phyloP scores from a whole-genome alignment of 2,113 vertebrate species.

The Mastomys natalensis region DNA sequence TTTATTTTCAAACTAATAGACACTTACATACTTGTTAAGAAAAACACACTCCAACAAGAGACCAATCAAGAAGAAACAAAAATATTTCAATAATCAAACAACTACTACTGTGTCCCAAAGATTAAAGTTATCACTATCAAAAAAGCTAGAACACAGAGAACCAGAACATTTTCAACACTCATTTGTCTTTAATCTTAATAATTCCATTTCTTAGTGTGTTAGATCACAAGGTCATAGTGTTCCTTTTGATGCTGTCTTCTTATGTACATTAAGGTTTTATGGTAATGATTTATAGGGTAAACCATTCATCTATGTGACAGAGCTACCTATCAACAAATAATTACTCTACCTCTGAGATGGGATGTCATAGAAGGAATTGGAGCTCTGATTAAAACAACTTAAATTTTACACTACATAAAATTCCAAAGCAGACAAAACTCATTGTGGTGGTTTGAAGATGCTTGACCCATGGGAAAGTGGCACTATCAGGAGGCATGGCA shows the following conservation, averaged over 20 bases:
- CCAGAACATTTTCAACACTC: background rate
- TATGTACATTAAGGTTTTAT: conserved; percentile 60
- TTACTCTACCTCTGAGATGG: conserved; percentile 60
- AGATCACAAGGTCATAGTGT: conserved; percentile 55
- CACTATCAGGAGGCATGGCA: too few relatives aligned
- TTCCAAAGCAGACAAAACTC: conserved; percentile 52
- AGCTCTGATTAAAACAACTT: conserved; percentile 56
- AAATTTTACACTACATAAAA: conserved; percentile 46
- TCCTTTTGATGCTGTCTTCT: conserved; percentile 59
- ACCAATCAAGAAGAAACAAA: conserved; percentile 11
- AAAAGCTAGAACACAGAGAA: conserved; percentile 52
- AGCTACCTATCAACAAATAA: conserved; percentile 66
- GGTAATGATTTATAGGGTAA: conserved; percentile 60
- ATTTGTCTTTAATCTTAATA: conserved; percentile 73
- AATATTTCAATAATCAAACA: conserved; percentile 37
- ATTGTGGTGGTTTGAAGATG: too few relatives aligned
- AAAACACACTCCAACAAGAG: conserved; percentile 49
- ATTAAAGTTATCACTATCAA: conserved; percentile 49
- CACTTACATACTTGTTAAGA: background rate
- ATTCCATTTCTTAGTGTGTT: conserved; percentile 56
- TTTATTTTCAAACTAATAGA: conserved; percentile 27
- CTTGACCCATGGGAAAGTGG: too few relatives aligned
- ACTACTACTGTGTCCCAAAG: conserved; percentile 17
- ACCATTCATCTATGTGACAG: conserved; percentile 22
- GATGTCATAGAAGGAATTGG: conserved; percentile 51